These are phyloP conservation scores for Panagrolaimus sp. DNA, from an alignment of 1,140 invertebrate genomes.

Conservation along the genomic window DNA sequence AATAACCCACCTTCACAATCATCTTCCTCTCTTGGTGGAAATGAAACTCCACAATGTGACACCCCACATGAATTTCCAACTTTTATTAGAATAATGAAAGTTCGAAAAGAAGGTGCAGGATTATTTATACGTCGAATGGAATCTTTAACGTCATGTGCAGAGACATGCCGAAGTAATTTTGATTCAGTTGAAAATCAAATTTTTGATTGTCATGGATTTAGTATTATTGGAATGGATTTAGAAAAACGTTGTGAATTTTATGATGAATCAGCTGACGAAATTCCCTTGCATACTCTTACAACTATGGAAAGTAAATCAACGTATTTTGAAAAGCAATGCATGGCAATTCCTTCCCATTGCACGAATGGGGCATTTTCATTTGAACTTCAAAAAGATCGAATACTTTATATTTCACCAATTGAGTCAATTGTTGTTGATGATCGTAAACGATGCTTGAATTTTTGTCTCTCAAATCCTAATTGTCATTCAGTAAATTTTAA, in stretches of 20 bases:
- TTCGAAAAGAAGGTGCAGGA: slow-evolving; percentile 4
- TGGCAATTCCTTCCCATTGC: slow-evolving; percentile 23
- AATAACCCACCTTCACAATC: too few relatives aligned
- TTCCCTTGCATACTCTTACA: slow-evolving; percentile 10
- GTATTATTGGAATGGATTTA: neutral
- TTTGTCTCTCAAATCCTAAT: slow-evolving; percentile 19
- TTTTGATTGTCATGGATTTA: slow-evolving; percentile 26
- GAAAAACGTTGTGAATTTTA: slow-evolving; percentile 26
- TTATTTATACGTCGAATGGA: slow-evolving; percentile 1
- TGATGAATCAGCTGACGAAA: slow-evolving; percentile 16
- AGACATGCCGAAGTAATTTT: neutral
- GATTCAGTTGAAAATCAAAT: neutral
- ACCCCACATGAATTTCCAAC: slow-evolving; percentile 12
- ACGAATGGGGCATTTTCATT: slow-evolving; percentile 21
- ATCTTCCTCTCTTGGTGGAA: too few relatives aligned
- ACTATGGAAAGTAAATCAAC: slow-evolving; percentile 12
- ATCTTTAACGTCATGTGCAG: slow-evolving; percentile 1
- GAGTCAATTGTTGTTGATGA: slow-evolving; percentile 15
- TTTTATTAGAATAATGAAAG: slow-evolving; percentile 9
- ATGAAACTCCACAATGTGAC: neutral
- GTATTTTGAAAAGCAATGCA: slow-evolving; percentile 26
- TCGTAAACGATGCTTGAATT: slow-evolving; percentile 23
- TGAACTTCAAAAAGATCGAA: slow-evolving; percentile 15
- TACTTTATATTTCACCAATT: slow-evolving; percentile 9
- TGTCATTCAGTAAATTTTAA: slow-evolving; percentile 25